Percentiles rank a stretch among this genome's conserved stretches.
Conservation (phyloP, 2,113 vertebrate species). For the Oxyura jamaicensis region DNA sequence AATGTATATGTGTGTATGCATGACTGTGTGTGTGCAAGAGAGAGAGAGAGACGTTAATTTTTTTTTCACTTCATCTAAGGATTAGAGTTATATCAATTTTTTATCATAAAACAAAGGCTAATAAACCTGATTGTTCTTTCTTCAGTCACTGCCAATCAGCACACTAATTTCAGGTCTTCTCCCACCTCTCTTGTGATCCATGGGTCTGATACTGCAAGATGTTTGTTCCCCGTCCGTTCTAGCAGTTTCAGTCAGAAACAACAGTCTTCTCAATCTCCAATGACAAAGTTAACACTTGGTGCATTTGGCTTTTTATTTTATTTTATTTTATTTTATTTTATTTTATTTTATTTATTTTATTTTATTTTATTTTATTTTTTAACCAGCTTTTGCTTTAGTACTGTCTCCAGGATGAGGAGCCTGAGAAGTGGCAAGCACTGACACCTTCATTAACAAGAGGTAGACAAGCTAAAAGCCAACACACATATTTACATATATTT, state of each 20-base stretch:
- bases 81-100: background rate
- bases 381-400: background rate
- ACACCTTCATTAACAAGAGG: background rate
- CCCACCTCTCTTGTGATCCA: background rate
- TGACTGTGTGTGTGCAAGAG: background rate
- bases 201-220: background rate
- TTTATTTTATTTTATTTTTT: background rate
- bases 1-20: background rate
- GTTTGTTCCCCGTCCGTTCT: background rate
- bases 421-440: background rate
- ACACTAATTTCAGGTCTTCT: background rate
- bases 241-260: background rate
- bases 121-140: background rate
- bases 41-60: background rate
- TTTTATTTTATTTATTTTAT: too few species aligned
- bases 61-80: background rate
- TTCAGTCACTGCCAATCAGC: background rate
- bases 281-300: fast-evolving
- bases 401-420: fast-evolving
- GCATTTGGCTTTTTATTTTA: fast-evolving
- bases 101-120: background rate
- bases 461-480: background rate
- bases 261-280: background rate
- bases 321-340: too few species aligned
- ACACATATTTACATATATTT: fast-evolving